These are phyloP conservation scores for Stylophora pistillata DNA, from an alignment of 64 coral and sea anemone species.

Conservation along the genomic window DNA sequence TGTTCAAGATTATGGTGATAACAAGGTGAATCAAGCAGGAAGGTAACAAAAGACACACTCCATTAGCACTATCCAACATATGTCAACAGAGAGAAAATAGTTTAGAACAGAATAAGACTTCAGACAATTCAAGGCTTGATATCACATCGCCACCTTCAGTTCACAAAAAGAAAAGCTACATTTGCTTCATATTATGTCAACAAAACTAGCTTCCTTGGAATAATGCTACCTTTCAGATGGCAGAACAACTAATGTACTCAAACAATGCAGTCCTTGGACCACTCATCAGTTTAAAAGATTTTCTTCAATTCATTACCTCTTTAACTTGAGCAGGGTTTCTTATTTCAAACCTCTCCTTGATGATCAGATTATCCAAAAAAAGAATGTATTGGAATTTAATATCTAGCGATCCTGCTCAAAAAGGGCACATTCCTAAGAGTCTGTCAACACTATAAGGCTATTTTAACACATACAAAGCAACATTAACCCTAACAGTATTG, in stretches of 20 bases:
- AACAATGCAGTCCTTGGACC: not conserved
- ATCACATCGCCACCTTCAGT: not conserved
- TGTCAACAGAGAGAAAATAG: not conserved
- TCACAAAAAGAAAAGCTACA: not conserved
- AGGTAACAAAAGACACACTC: not conserved
- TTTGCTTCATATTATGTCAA: not conserved
- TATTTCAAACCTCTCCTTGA: not conserved
- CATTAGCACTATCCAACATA: not conserved
- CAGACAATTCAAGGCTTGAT: not conserved
- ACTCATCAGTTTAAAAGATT: not conserved
- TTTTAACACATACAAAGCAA: not conserved
- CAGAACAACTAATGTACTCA: not conserved
- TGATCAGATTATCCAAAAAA: not conserved
- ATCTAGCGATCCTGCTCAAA: not conserved
- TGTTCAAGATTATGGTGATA: not conserved
- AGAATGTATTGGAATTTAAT: slow-evolving; percentile 1
- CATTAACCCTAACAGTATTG: not conserved
- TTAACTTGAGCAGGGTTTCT: not conserved
- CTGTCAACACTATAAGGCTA: not conserved
- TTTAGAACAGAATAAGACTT: not conserved
- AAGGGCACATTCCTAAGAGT: not conserved
- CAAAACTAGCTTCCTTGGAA: not conserved
- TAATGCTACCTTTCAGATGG: not conserved
- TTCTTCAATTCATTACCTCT: not conserved
- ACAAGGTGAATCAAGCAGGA: not conserved